Base-by-base conservation (phyloP, 2,888 invertebrate species). In the Lithophane leautieri region DNA sequence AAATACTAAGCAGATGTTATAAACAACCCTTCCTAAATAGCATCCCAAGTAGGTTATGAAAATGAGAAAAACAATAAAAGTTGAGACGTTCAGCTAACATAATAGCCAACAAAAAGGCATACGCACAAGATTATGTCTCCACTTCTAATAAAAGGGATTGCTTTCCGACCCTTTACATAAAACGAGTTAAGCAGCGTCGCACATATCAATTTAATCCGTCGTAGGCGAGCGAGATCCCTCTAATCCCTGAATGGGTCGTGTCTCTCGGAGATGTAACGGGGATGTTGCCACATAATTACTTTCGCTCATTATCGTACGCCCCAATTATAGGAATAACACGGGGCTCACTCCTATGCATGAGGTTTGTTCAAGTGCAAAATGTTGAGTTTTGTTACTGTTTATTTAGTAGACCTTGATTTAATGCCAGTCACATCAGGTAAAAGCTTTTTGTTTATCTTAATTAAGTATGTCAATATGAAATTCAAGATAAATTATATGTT, bases 171-270 rank as follows among this genome's bases (percentile, higher is more conserved):
- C 94, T 95, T 94, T 93, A 94, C 93, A 93, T 95, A 94, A 82
- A 96, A 94, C 93, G 94, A 94, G 94, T 93, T 91, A 92, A 93
- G 92, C 90, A 89, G 91, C 94, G 92, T 93, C 92, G 91, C 94
- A 94, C 94, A 93, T 94, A 95, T 96, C 94, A 95, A 95, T 95
- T 95, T 96, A 95, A 95, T 95, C 94, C 94, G 89, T 92, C 91
- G 92, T 91, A 93, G 91, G 91, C 93, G 91, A 90, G 90, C 89
- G 92, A 92, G 93, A 95, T 94, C 94, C 94, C 90, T 93, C 90
- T 95, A 95, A 96, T 95, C 95, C 94, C 82, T 86, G 91, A 90
- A 91, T 91, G 91, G 93, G 92, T 92, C 91, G 92, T 93, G 93
- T 93, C 91, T 92, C 85, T 90, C 89, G 88, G 92, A 90, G 91